Conservation (phyloP, 2,888 invertebrate genomes). For the Mesorhabditis sp. region DNA sequence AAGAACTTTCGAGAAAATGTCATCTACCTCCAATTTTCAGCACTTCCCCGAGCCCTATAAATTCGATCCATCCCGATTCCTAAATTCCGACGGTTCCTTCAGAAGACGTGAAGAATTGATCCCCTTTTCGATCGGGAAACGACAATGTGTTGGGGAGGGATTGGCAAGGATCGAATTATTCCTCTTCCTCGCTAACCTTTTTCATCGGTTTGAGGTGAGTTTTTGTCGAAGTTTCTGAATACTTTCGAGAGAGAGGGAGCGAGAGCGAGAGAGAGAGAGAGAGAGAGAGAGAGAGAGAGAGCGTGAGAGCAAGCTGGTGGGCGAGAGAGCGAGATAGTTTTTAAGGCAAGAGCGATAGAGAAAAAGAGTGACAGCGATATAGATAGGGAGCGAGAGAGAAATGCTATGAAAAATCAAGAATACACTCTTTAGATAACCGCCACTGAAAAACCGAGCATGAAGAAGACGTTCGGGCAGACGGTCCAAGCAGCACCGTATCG, state of each 20-base stretch:
- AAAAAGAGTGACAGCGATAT: no score
- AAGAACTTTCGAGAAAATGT: no score
- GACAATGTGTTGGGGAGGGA: slow-evolving; percentile 35
- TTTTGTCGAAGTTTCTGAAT: no score
- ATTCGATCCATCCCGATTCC: slow-evolving; percentile 22
- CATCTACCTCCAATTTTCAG: slow-evolving; percentile 13
- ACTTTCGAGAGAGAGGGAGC: no score
- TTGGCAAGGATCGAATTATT: slow-evolving; percentile 30
- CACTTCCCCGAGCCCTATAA: slow-evolving; percentile 25
- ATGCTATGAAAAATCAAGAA: background rate
- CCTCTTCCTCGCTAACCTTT: slow-evolving; percentile 28
- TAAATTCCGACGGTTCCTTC: slow-evolving; percentile 18
- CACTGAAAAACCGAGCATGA: background rate
- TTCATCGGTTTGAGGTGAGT: slow-evolving; percentile 25
- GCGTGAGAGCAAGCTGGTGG: no score
- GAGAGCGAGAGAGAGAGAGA: no score
- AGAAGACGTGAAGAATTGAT: slow-evolving; percentile 24
- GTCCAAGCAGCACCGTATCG: background rate
- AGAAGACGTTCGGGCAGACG: background rate
- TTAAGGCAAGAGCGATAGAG: no score
- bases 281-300: no score
- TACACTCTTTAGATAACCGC: background rate
- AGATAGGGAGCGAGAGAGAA: background rate
- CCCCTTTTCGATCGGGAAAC: slow-evolving; percentile 35
- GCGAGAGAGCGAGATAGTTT: no score